Evolutionary conservation across 2,113 vertebrate genomes (phyloP), one percentile per base, ranked within the genome.

Genomic region (Nothobranchius kuhntae): DNA sequence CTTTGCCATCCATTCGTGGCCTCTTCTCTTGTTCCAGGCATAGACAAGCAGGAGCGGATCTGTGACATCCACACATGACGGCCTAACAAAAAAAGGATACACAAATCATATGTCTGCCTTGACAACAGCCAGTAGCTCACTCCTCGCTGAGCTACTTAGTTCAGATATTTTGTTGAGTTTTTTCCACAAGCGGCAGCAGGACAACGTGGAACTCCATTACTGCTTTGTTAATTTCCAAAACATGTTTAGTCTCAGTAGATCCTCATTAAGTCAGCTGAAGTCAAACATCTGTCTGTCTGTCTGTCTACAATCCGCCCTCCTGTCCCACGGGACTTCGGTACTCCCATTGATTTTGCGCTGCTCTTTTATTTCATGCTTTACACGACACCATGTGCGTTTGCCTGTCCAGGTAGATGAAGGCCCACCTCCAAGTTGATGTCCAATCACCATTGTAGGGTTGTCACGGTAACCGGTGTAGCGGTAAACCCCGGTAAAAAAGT

Each of bases 81-180:
- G 81, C 78, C 59, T 3, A 77, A 90, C 84, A 90, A 86, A 87
- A 87, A 80, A 89, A 77, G 82, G 53, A 65, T 62, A 77, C 63
- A 83, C 77, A 83, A 73, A 62, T 72, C 51, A 38, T 3, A 21
- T 26, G 68, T 57, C 52, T 46, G 60, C 71, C 73, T 45, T 6
- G 9, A 50, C 14, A 65, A 77, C 78, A 84, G 81, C 54, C 75
- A 64, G 63, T 26, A 17, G 4, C 63, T 36, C 71, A 10, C 62
- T 51, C 36, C 65, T 21, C 13, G 3, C 30, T 11, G 51, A 17
- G 68, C 58, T 3, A 46, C 21, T 73, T 62, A 59, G 60, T 68
- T 68, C 17, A 17, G 2, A 68, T 40, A 7, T 42, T 42, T 42
- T 42, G 3, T 42, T 21, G 21, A 21, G 21, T 73, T 73, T 65